These are phyloP conservation scores for Oryzias sinensis DNA, from an alignment of 2,797 vertebrate genomes.

Conservation along the genomic window DNA sequence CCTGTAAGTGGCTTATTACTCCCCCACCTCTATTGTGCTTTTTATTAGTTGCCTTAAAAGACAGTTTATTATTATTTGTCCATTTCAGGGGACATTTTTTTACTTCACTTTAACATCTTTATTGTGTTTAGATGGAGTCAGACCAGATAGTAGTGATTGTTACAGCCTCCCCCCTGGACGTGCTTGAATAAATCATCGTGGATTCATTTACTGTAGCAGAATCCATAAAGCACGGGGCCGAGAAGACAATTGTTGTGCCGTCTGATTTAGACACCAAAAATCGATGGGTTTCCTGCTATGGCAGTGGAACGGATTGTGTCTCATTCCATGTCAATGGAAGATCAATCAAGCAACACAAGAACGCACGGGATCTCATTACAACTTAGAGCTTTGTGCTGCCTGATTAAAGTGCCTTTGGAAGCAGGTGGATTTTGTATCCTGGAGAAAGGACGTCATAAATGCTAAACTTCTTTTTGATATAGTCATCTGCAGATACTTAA, in stretches of 20 bases:
- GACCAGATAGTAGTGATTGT: too few relatives aligned
- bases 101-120: conserved; percentile 14
- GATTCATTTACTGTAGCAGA: background rate
- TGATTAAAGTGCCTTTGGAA: too few relatives aligned
- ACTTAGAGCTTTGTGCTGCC: too few relatives aligned
- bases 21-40: conserved; percentile 40
- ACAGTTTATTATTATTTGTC: background rate
- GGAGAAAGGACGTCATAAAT: too few relatives aligned
- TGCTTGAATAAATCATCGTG: background rate
- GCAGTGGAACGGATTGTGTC: background rate
- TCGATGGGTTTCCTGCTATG: conserved; percentile 10
- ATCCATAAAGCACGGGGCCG: background rate
- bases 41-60: conserved; percentile 25
- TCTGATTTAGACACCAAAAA: conserved; percentile 4
- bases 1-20: conserved; percentile 61
- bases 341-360: background rate
- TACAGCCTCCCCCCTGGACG: too few relatives aligned
- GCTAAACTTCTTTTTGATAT: too few relatives aligned
- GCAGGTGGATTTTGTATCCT: too few relatives aligned
- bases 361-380: background rate
- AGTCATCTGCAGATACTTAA: too few relatives aligned
- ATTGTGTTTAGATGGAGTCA: background rate
- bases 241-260: background rate
- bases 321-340: background rate
- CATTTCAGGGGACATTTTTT: conserved; percentile 32